These are phyloP conservation scores for Myrmophylax atrothorax DNA, from an alignment of 2,113 vertebrate genomes.

Conservation along the genomic window DNA sequence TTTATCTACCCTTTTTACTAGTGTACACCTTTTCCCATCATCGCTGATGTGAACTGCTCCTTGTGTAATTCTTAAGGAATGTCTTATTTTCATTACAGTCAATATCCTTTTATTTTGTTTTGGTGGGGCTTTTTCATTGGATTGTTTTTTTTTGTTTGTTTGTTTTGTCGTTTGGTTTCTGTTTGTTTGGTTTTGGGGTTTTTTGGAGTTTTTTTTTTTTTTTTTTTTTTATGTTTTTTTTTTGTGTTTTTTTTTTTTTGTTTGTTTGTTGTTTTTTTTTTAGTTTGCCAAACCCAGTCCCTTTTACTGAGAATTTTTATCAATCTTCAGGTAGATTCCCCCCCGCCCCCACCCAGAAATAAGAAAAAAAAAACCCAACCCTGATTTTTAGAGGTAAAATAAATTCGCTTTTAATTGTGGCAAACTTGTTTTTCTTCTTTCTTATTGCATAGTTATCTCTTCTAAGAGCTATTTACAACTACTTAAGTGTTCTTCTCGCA, in stretches of 20 bases:
- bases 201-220: background rate
- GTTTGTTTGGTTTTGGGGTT: background rate
- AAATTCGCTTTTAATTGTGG: background rate
- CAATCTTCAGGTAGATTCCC: background rate
- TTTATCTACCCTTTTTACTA: background rate
- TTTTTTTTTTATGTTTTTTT: no score
- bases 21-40: background rate
- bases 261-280: background rate
- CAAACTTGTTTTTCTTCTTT: background rate
- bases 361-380: accelerated
- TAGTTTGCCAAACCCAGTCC: background rate
- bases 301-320: background rate
- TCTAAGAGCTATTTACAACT: background rate
- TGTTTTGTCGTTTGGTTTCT: background rate
- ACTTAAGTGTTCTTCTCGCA: background rate
- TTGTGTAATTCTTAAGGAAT: background rate
- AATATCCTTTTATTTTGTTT: background rate
- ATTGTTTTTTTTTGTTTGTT: background rate
- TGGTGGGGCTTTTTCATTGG: background rate
- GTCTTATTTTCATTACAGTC: background rate
- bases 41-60: background rate
- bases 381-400: background rate
- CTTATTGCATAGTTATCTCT: background rate
- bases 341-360: background rate
- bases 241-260: background rate